These are phyloP conservation scores for Liopterus haemorrhoidalis DNA, from an alignment of 2,888 invertebrate species.

Conservation along the genomic window DNA sequence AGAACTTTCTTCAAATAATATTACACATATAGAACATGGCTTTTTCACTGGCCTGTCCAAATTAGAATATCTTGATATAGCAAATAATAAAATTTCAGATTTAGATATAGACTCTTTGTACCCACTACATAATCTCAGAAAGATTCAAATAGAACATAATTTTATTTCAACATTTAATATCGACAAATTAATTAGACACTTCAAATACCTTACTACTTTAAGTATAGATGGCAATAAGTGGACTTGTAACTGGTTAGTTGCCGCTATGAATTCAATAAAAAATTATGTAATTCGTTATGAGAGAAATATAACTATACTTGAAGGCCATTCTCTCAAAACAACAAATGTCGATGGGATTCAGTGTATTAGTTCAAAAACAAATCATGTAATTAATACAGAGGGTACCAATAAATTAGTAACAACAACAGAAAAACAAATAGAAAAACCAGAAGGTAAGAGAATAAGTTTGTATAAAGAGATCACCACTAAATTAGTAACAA, in stretches of 20 bases:
- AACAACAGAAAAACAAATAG: too few species aligned
- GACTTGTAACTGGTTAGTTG: constrained; percentile 6
- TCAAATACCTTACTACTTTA: background rate
- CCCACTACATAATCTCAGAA: constrained; percentile 6
- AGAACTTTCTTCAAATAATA: background rate
- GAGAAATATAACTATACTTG: constrained; percentile 6
- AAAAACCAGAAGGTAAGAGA: too few species aligned
- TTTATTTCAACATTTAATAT: constrained; percentile 4
- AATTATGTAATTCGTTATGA: too few species aligned
- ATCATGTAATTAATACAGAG: too few species aligned
- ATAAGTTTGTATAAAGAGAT: too few species aligned
- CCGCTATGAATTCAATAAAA: background rate
- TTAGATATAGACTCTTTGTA: constrained; percentile 46
- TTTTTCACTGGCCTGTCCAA: background rate
- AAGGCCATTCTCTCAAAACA: constrained; percentile 14
- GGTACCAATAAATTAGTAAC: too few species aligned
- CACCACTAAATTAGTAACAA: too few species aligned
- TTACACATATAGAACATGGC: background rate
- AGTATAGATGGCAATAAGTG: constrained; percentile 4
- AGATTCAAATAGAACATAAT: constrained; percentile 10
- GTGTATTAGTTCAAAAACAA: too few species aligned
- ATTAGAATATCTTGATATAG: background rate
- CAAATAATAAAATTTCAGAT: background rate
- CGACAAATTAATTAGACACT: background rate
- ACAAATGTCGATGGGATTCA: constrained; percentile 3